Evolutionary conservation across 2,888 invertebrate genomes (phyloP), one percentile per base, ranked within the genome.

Genomic region (Priocnemis perturbator): DNA sequence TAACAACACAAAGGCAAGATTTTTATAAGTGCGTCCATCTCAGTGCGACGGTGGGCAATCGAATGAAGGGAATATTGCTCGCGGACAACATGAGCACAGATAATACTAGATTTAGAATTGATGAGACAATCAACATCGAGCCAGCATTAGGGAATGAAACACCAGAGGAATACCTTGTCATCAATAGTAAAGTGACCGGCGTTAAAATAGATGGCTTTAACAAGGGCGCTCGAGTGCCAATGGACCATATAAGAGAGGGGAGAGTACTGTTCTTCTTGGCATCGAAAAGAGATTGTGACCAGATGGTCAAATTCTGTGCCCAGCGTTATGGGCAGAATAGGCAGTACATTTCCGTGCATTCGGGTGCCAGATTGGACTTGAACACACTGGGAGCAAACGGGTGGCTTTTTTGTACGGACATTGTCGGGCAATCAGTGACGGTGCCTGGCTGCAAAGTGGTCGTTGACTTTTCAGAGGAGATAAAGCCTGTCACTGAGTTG

Each of bases 391-490:
- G 30, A 0, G 19, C 3, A 3, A 26, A 63, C 19, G 23, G 48
- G 14, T 64, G 64, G 57, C 20, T 21, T 2, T 48, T 57, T 11
- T 64, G 57, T 11, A 64, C 64, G 0, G 64, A 58, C 17, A 20
- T 64, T 1, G 64, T 64, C 0, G 64, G 64, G 0, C 64, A 64
- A 11, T 3, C 57, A 0, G 50, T 64, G 0, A 64, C 64, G 1
- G 5, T 64, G 2, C 48, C 57, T 0, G 57, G 64, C 0, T 64
- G 57, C 37, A 48, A 7, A 1, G 57, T 15, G 0, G 57, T 64
- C 0, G 50, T 64, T 0, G 64, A 64, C 21, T 64, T 64, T 9
- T 19, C 57, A 0, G 57, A 64, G 7, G 57, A 64, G 15, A 57
- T 64, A 1, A 64, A 64, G 14, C 26, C 63, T 3, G 5, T 3